Conservation (phyloP, 92 coral and sea anemone genomes). For the Galaxea fascicularis region DNA sequence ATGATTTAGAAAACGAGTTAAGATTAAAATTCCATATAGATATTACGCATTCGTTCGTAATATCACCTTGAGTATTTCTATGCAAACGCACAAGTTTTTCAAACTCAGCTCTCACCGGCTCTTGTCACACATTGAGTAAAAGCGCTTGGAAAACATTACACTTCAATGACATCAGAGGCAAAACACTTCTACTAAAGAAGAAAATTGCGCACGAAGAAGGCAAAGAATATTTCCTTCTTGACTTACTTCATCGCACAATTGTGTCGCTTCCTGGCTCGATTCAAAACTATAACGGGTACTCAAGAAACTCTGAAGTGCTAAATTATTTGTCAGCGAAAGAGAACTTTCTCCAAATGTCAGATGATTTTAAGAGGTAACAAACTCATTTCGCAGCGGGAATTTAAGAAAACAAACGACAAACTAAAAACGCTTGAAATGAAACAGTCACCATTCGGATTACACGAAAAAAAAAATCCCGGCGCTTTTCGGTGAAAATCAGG, state of each 20-base stretch:
- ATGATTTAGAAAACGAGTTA: too few species aligned
- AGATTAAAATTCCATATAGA: too few species aligned
- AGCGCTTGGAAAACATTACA: conserved; percentile 28
- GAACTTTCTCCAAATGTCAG: conserved; percentile 36
- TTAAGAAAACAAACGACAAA: conserved; percentile 31
- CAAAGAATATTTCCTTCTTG: not conserved
- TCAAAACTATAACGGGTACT: conserved; percentile 17
- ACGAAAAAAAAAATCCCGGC: not conserved
- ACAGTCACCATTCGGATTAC: not conserved
- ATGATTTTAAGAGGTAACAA: conserved; percentile 41
- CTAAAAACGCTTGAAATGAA: conserved; percentile 5
- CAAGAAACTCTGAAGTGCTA: not conserved
- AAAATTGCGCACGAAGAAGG: conserved; percentile 8
- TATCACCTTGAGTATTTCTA: too few species aligned
- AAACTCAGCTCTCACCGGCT: conserved; percentile 4
- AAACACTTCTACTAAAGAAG: conserved; percentile 5
- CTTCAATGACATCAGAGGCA: conserved; percentile 2
- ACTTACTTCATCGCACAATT: not conserved
- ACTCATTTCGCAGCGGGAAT: conserved; percentile 37
- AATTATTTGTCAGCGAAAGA: conserved; percentile 41
- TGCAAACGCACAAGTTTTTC: not conserved
- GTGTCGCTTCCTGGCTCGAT: not conserved
- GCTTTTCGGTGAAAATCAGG: conserved; percentile 27
- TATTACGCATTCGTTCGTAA: too few species aligned
- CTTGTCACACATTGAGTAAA: conserved; percentile 2